phyloP scores from a whole-genome alignment of 2,797 vertebrate species.

The Pangasius larnaudii region DNA sequence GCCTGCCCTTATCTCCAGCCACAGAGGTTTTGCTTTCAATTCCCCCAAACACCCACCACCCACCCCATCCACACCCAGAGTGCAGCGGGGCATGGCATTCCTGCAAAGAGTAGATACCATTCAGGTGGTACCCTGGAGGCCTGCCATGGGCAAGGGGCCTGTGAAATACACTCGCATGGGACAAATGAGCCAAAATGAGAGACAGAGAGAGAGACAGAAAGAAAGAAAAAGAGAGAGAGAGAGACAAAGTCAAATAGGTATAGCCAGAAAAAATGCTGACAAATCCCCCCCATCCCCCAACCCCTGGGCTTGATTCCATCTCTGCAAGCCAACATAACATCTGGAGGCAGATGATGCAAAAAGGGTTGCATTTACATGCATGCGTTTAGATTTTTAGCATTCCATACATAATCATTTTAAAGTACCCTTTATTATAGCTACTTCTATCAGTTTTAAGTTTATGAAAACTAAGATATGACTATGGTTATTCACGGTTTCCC shows the following conservation, averaged over 20 bases:
- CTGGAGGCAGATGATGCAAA: conserved; percentile 9
- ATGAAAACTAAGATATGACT: not conserved
- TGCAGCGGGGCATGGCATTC: conserved; percentile 47
- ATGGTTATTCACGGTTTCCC: not conserved
- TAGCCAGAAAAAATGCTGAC: conserved; percentile 6
- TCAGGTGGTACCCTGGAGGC: conserved; percentile 54
- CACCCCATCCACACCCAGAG: conserved; percentile 37
- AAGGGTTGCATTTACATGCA: not conserved
- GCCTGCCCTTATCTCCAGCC: conserved; percentile 56
- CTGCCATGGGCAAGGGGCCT: conserved; percentile 43
- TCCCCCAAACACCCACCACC: conserved; percentile 29
- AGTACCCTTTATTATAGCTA: not conserved
- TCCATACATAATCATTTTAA: not conserved
- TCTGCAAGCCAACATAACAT: conserved; percentile 24
- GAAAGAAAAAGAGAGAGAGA: not conserved
- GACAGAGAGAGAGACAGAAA: conserved; percentile 14
- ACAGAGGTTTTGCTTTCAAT: conserved; percentile 55
- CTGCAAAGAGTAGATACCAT: conserved; percentile 65
- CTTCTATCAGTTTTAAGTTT: not conserved
- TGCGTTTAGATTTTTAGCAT: not conserved
- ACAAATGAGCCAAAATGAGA: conserved; percentile 41
- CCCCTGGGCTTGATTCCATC: conserved; percentile 6
- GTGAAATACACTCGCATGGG: conserved; percentile 46
- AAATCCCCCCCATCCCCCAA: not conserved
- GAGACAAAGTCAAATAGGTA: not conserved